Base-by-base conservation (phyloP, 1,140 invertebrate species). In the Habropoda laboriosa region DNA sequence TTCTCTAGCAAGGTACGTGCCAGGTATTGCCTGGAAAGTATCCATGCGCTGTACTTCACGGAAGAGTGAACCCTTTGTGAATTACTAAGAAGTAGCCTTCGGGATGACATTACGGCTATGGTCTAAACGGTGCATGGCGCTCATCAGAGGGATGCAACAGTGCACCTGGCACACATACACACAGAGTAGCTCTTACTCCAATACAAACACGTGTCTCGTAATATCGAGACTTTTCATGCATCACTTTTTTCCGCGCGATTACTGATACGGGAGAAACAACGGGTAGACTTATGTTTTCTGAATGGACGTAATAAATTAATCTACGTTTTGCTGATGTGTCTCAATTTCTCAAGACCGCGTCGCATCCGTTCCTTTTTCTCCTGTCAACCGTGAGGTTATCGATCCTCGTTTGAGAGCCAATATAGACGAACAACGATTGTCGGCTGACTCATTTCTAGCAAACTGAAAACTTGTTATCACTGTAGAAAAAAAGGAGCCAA, bases 51-150 rank as follows among this genome's bases (percentile, higher is more conserved):
- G 87, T 91, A 89, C 84, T 90, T 92, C 85, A 92, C 87, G 88
- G 86, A 85, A 91, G 88, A 92, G 80, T 82, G 87, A 90, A 78
- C 88, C 89, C 87, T 92, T 92, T 92, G 91, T 91, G 79, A 86
- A 91, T 89, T 89, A 88, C 76, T 83, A 89, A 88, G 83, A 80
- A 85, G 83, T 83, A 91, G 90, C 90, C 89, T 91, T 90, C 89
- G 85, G 87, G 88, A 91, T 92, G 89, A 92, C 89, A 91, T 89
- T 89, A 87, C 53, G 74, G 85, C 70, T 75, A 83, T 74, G 51
- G 47, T 83, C 72, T 80, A 74, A 80, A 80, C 73, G 70, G 51
- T 82, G 80, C 60, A 79, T 58, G 81, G 72, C 73, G 74, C 55
- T 76, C 81, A 76, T 83, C 71, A 74, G 70, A 78, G 64, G 58